Evolutionary conservation across 2,888 invertebrate species (phyloP), one percentile per base, ranked within the genome.

Genomic region (Acheta domesticus): DNA sequence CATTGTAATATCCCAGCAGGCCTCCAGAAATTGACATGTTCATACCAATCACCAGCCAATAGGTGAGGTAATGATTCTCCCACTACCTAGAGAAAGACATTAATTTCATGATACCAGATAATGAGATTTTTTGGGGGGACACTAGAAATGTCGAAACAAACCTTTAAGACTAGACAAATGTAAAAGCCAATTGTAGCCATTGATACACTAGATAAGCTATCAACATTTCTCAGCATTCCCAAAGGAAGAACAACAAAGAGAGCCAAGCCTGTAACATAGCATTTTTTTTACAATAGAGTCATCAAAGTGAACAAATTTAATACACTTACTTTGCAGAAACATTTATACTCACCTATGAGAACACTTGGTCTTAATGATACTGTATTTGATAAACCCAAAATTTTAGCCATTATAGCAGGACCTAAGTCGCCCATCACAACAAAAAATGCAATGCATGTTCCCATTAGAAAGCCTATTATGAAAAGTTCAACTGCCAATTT

Each of bases 391-490:
- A 94, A 88, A 77, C 92, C 90, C 78, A 95, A 90, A 84, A 95
- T 89, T 86, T 96, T 94, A 0, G 94, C 91, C 21, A 97, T 89
- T 80, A 98, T 96, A 85, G 94, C 94, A 21, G 99, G 98, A 1
- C 97, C 97, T 76, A 99, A 89, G 86, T 99, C 99, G 1, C 99
- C 99, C 83, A 99, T 96, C n/a, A 99, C 96, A 21, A 99, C 98
- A 87, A 97, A 96, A 87, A 96, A 98, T 8, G 98, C 98, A 79
- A 99, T 94, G 84, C 97, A 95, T 0, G 98, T 97, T 14, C 98
- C 98, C 86, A 98, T 90, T 78, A 98, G 90, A 85, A 97, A 96
- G 0, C 97, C 96, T 84, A 98, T 96, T 83, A 97, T 95, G 82
- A 97, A 94, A 14, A 98, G 87, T 87, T 99, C 98, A 1, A 96